Evolutionary conservation across 2,888 invertebrate genomes (phyloP), one percentile per base, ranked within the genome.

Genomic region (Lycophotia porphyrea): DNA sequence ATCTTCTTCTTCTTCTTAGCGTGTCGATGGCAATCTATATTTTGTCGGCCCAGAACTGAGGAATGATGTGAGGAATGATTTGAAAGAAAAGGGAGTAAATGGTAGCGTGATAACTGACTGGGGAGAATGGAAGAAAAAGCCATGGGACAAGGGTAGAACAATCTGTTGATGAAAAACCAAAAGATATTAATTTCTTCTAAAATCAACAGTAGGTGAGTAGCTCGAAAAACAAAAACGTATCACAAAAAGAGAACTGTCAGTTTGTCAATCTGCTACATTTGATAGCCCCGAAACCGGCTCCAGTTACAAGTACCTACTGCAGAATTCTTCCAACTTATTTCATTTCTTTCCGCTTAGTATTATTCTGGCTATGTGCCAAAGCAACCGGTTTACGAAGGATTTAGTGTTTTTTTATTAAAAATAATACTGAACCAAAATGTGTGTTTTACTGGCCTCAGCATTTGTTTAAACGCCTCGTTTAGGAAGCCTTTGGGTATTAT

Each of bases 341-440:
- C 69, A 77, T 81, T 86, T 88, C 84, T 81, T 86, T 78, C 60
- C 77, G 77, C 58, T 79, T 49, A 75, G 71, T 76, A 75, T 76
- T 81, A 63, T 66, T 60, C 71, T 87, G 86, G 86, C 87, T 55
- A 58, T 42, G 76, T 52, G 88, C 86, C 86, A 87, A 76, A 78
- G 76, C 71, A 68, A 79, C 69, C 66, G 71, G 42, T 79, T 87
- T 73, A 61, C 81, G 55, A 52, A 84, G 69, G 71, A 81, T 86
- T 86, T 86, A 61, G 77, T 79, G 55, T 73, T 60, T 74, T 82
- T 78, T 73, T 73, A 85, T 52, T 74, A 76, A 88, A 85, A 79
- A 81, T 70, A 77, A 73, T 71, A 70, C 68, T 76, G 42, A 73
- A 72, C 73, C 15, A 7, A 78, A 82, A 73, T 69, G 64, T 73